phyloP scores from a whole-genome alignment of 2,888 invertebrate species.

The Zele albiditarsus region DNA sequence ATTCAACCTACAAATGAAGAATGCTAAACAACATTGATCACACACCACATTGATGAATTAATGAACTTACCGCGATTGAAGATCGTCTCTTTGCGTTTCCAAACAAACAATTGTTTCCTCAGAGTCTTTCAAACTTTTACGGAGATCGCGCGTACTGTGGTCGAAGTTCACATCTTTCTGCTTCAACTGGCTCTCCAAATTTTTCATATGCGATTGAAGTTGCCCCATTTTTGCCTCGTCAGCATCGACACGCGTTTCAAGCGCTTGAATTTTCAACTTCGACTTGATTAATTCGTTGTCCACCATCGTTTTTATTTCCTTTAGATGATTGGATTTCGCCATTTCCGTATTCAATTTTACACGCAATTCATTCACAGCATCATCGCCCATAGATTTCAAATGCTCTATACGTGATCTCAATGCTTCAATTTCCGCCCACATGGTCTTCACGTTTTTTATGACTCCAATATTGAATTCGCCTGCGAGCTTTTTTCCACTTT shows the following conservation, averaged over 20 bases:
- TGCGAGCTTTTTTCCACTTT: slow-evolving; percentile 43
- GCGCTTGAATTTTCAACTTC: slow-evolving; percentile 53
- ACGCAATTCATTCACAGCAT: slow-evolving; percentile 47
- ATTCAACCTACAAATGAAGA: slow-evolving; percentile 13
- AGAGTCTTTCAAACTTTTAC: slow-evolving; percentile 57
- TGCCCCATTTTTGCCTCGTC: slow-evolving; percentile 56
- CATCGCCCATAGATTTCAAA: slow-evolving; percentile 44
- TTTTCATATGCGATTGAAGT: slow-evolving; percentile 54
- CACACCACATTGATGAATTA: background rate
- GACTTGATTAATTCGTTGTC: slow-evolving; percentile 57
- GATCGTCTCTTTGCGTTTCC: slow-evolving; percentile 63
- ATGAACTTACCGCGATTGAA: slow-evolving; percentile 58
- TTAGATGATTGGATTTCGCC: slow-evolving; percentile 51
- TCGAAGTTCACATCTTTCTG: slow-evolving; percentile 59
- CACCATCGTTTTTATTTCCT: slow-evolving; percentile 50
- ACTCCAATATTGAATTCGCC: slow-evolving; percentile 46
- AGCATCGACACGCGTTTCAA: slow-evolving; percentile 52
- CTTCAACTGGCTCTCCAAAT: slow-evolving; percentile 57
- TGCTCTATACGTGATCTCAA: slow-evolving; percentile 45
- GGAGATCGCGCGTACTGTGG: slow-evolving; percentile 55
- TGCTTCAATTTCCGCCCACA: slow-evolving; percentile 42
- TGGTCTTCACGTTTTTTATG: slow-evolving; percentile 39
- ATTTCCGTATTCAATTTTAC: slow-evolving; percentile 45
- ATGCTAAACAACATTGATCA: background rate
- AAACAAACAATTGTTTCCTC: slow-evolving; percentile 56